A percentile compares a stretch with the other conserved stretches of the same genome.
Conservation (phyloP, 2,888 invertebrate genomes). For the Lordiphosa fenestrarum region DNA sequence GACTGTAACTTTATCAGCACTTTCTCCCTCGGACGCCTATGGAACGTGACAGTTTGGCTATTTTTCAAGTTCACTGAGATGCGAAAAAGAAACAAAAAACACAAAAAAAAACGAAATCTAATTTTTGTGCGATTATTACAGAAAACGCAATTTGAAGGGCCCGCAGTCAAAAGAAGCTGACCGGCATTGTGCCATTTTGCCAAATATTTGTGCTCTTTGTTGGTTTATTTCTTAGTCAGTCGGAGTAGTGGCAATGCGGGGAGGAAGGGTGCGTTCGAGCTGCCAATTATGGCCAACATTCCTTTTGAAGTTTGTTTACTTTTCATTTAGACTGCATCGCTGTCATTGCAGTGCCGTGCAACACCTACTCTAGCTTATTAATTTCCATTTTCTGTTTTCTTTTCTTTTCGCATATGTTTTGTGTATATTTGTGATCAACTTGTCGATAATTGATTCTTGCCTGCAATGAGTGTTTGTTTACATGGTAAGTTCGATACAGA, state of each 20-base stretch:
- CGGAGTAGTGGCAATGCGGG: background rate
- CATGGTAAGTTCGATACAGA: background rate
- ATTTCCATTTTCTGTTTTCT: conserved; percentile 22
- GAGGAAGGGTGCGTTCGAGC: conserved; percentile 24
- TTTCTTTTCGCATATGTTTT: conserved; percentile 36
- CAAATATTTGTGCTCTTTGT: conserved; percentile 50
- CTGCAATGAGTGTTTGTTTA: conserved; percentile 25
- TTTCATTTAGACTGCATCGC: conserved; percentile 71
- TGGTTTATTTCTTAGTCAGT: conserved; percentile 33
- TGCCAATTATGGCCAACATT: conserved; percentile 72
- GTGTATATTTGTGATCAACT: conserved; percentile 46
- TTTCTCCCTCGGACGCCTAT: conserved; percentile 27
- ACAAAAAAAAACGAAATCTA: conserved; percentile 42
- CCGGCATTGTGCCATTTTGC: conserved; percentile 24
- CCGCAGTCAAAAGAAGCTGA: conserved; percentile 49
- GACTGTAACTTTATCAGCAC: conserved; percentile 36
- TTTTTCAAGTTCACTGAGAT: conserved; percentile 52
- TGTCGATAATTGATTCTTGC: conserved; percentile 60
- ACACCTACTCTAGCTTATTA: background rate
- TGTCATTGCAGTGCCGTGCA: conserved; percentile 20
- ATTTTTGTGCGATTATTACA: conserved; percentile 59
- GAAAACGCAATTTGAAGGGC: conserved; percentile 44
- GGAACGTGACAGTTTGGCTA: conserved; percentile 64
- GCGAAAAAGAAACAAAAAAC: conserved; percentile 11
- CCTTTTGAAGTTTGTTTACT: conserved; percentile 74